Evolutionary conservation across 2,888 invertebrate genomes (phyloP).

Genomic region (Caradrina clavipalpis): DNA sequence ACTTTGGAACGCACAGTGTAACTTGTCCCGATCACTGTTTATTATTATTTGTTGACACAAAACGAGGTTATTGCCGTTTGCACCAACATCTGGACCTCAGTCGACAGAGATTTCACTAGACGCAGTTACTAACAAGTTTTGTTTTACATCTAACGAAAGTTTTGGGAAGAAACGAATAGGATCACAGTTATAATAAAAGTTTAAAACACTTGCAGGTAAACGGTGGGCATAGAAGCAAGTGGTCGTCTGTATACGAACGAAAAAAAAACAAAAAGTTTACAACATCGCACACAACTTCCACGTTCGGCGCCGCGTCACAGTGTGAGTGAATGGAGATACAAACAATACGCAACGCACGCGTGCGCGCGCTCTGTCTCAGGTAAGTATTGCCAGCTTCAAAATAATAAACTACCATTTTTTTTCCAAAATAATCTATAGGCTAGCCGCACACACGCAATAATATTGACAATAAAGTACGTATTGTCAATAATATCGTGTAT

Average conservation of each 20-base stretch:
- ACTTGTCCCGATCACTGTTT: constrained; percentile 87
- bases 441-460: no score
- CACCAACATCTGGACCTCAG: constrained; percentile 83
- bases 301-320: constrained; percentile 79
- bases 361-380: constrained; percentile 67
- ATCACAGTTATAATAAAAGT: constrained; percentile 67
- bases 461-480: no score
- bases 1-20: constrained; percentile 74
- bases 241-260: constrained; percentile 71
- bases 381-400: constrained; percentile 66
- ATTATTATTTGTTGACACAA: constrained; percentile 88
- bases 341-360: constrained; percentile 69
- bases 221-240: constrained; percentile 77
- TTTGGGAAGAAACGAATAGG: constrained; percentile 37
- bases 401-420: constrained; percentile 17
- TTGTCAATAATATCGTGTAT: no score
- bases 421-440: no score
- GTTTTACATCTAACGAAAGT: constrained; percentile 52
- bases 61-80: constrained; percentile 85
- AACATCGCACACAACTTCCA: constrained; percentile 78
- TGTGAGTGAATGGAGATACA: constrained; percentile 85
- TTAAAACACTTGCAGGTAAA: constrained; percentile 79
- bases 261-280: constrained; percentile 83
- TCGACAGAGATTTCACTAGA: constrained; percentile 83
- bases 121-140: constrained; percentile 68